These are phyloP conservation scores for Python bivittatus DNA, from an alignment of 2,113 vertebrate species.

Conservation along the genomic window DNA sequence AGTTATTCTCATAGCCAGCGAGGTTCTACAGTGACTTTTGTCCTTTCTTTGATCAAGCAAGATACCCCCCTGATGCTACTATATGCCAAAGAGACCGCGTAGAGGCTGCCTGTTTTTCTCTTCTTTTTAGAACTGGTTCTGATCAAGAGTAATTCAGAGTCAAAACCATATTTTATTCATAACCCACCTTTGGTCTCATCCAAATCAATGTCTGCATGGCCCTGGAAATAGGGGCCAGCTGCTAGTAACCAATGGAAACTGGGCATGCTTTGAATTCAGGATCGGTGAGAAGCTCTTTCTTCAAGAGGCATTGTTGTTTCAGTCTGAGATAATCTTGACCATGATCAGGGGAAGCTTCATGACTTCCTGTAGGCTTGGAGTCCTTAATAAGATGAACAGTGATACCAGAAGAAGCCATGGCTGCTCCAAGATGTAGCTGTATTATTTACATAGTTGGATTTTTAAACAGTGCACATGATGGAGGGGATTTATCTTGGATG, in stretches of 20 bases:
- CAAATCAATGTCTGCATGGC: conserved; percentile 61
- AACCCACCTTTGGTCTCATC: conserved; percentile 66
- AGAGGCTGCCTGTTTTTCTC: not conserved
- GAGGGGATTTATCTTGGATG: too few species aligned
- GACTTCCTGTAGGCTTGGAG: not conserved
- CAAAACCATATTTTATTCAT: not conserved
- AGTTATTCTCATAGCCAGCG: too few species aligned
- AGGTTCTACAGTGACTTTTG: too few species aligned
- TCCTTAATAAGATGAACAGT: conserved; percentile 24
- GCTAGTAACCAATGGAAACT: conserved; percentile 59
- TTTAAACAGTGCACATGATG: not conserved
- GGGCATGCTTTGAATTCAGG: conserved; percentile 61
- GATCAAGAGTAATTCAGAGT: not conserved
- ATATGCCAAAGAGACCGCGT: too few species aligned
- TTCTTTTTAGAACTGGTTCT: not conserved
- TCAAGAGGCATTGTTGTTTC: conserved; percentile 51
- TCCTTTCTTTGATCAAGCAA: too few species aligned
- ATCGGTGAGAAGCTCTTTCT: conserved; percentile 55
- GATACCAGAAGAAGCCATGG: conserved; percentile 14
- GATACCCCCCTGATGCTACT: not conserved
- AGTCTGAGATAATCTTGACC: conserved; percentile 61
- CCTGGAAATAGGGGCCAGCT: conserved; percentile 51
- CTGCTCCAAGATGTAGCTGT: not conserved
- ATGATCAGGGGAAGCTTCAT: conserved; percentile 24
- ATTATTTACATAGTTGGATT: not conserved